These are phyloP conservation scores for Phrynosoma platyrhinos DNA, from an alignment of 2,113 vertebrate genomes.

Conservation along the genomic window DNA sequence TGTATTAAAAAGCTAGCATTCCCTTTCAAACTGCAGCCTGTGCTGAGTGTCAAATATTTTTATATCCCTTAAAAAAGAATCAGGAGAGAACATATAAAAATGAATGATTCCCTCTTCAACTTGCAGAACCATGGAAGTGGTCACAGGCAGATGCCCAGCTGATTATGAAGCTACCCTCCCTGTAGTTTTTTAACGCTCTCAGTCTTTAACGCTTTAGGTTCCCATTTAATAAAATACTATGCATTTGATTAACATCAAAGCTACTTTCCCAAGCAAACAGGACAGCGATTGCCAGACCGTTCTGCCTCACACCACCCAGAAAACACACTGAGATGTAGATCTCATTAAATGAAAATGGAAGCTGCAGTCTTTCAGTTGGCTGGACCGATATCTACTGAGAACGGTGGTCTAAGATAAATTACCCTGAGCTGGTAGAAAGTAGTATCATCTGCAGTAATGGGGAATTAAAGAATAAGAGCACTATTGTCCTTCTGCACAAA, in stretches of 20 bases:
- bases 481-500: constrained; percentile 14
- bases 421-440: background rate
- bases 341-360: background rate
- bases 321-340: background rate
- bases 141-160: background rate
- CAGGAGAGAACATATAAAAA: background rate
- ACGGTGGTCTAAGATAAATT: constrained; percentile 10
- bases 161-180: background rate
- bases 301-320: too few relatives aligned
- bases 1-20: background rate
- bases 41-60: background rate
- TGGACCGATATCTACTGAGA: background rate
- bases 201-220: background rate
- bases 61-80: background rate
- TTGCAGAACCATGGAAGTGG: background rate
- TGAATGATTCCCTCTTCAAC: background rate
- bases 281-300: background rate
- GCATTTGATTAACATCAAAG: background rate
- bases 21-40: background rate
- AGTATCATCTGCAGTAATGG: background rate
- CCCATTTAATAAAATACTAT: background rate
- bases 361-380: background rate
- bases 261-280: background rate
- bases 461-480: constrained; percentile 23
- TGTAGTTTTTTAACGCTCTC: background rate